Conservation (phyloP, 2,797 vertebrate genomes). For the Paedocypris micromegethes region DNA sequence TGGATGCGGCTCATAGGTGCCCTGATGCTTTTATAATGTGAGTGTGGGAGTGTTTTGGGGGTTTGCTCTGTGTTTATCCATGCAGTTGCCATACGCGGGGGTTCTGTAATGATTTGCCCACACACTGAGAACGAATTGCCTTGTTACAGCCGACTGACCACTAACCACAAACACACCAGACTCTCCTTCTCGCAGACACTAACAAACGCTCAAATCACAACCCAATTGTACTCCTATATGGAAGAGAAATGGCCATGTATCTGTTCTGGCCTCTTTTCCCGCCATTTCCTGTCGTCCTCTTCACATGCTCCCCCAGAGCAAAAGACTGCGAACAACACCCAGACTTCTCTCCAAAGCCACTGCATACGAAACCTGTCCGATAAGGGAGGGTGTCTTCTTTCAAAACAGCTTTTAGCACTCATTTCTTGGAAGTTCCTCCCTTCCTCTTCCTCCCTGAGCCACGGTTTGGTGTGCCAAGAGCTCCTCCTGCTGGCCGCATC, state of each 20-base stretch:
- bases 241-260: slow-evolving; percentile 24
- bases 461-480: slow-evolving; percentile 27
- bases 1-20: slow-evolving; percentile 13
- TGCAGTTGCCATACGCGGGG: slow-evolving; percentile 21
- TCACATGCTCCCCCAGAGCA: slow-evolving; percentile 11
- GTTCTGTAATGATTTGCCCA: slow-evolving; percentile 36
- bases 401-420: slow-evolving; percentile 44
- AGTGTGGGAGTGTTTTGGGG: slow-evolving; percentile 11
- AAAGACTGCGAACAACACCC: slow-evolving; percentile 33
- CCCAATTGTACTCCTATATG: slow-evolving; percentile 23
- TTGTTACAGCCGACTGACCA: slow-evolving; percentile 32
- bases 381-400: slow-evolving; percentile 46
- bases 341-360: slow-evolving; percentile 32
- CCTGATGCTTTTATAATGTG: slow-evolving; percentile 2
- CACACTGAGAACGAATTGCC: slow-evolving; percentile 30
- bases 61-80: slow-evolving; percentile 5
- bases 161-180: slow-evolving; percentile 29
- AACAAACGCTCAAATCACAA: slow-evolving; percentile 28
- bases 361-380: slow-evolving; percentile 29
- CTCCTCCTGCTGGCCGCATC: slow-evolving; percentile 38
- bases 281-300: neutral
- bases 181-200: slow-evolving; percentile 12
- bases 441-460: slow-evolving; percentile 16
- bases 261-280: slow-evolving; percentile 6
- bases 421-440: slow-evolving; percentile 43